Evolutionary conservation across 1,140 invertebrate species (phyloP).

Genomic region (Gryon sp.): DNA sequence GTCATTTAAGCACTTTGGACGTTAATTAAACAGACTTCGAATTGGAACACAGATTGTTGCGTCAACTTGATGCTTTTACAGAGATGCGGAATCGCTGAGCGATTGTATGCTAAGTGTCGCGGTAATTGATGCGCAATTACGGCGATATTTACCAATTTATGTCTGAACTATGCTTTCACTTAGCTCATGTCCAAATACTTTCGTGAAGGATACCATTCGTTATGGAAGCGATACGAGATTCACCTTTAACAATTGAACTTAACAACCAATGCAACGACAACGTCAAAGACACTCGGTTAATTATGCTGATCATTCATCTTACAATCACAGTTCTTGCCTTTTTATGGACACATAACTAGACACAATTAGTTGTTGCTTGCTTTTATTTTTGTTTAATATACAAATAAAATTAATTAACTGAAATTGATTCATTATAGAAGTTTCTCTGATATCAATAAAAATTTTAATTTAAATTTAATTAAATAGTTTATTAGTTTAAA

Average conservation of each 20-base stretch:
- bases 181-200: conserved; percentile 52
- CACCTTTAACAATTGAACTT: conserved; percentile 51
- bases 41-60: conserved; percentile 36
- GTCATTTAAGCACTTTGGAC: conserved; percentile 33
- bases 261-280: conserved; percentile 33
- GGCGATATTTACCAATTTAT: conserved; percentile 49
- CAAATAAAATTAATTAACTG: no score
- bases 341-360: no score
- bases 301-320: conserved; percentile 26
- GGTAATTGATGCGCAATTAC: conserved; percentile 31
- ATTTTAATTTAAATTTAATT: no score
- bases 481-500: no score
- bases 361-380: no score
- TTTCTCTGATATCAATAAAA: no score
- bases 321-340: no score
- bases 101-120: conserved; percentile 57
- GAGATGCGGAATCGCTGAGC: conserved; percentile 23
- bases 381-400: no score
- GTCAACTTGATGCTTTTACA: conserved; percentile 34
- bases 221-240: conserved; percentile 20
- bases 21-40: conserved; percentile 50
- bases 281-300: conserved; percentile 24
- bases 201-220: conserved; percentile 55
- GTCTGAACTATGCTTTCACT: conserved; percentile 31
- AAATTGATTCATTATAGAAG: no score